Evolutionary conservation across 2,113 vertebrate genomes (phyloP), one percentile per base, ranked within the genome.

Genomic region (Ardeotis arabs): DNA sequence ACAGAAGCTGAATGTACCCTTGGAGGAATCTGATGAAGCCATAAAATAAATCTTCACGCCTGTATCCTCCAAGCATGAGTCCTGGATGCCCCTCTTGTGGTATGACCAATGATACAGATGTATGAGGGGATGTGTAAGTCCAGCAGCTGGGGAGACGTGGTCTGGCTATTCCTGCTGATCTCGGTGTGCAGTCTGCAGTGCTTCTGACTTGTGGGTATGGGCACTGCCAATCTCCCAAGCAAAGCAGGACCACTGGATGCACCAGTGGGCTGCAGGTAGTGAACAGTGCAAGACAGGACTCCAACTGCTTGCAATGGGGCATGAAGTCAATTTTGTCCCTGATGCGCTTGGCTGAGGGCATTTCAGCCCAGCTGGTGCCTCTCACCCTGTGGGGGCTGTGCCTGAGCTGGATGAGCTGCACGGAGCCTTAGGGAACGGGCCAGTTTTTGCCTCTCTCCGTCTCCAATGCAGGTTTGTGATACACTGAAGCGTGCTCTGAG

Each of bases 301-400:
- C 37, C 24, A 27, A 4, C 12, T 1, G 4, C 8, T 31, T 37
- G 12, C 1, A 5, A n/a, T 12, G 49, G 14, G 5, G 6, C 29
- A 20, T 14, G 15, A 56, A n/a, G 29, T n/a, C 9, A 18, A 19
- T 44, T 67, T 33, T 39, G 27, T 33, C 47, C 39, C 74, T 37
- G 33, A 5, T 15, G 14, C 44, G 47, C 28, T 47, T 23, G 41
- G 8, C 64, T 50, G 50, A 58, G 22, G 27, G 22, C 1, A 4
- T 29, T 70, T 64, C 44, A 16, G n/a, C 47, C 21, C 18, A 10
- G 5, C 7, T 47, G 53, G 20, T 33, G 37, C 55, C 47, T 72
- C 31, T 67, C 22, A 52, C 9, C 28, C 22, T 0, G 1, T 10
- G 23, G 53, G 37, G 60, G 14, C 14, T 2, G 1, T 31, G 14